Conservation (phyloP, 1,140 invertebrate species). For the Drosophila chauvacae region DNA sequence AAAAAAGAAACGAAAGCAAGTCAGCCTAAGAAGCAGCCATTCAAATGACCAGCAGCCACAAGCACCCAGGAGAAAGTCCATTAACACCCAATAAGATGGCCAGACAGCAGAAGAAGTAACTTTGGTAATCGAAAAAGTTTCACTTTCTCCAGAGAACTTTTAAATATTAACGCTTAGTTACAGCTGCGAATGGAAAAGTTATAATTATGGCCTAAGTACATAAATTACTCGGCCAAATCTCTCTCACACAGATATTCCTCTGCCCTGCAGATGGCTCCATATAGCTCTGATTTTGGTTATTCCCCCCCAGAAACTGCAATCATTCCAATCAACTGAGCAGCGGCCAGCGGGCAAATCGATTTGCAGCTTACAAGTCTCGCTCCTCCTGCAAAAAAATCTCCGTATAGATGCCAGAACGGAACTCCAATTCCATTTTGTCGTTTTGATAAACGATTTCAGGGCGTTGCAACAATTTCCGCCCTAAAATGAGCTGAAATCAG, state of each 20-base stretch:
- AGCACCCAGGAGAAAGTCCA: constrained; percentile 54
- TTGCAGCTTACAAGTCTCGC: constrained; percentile 62
- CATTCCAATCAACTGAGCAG: constrained; percentile 52
- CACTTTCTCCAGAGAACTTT: constrained; percentile 63
- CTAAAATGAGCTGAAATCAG: constrained; percentile 69
- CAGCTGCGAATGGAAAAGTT: constrained; percentile 71
- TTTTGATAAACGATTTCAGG: constrained; percentile 83
- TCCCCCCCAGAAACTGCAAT: constrained; percentile 14
- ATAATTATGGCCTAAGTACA: constrained; percentile 79
- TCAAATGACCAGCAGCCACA: constrained; percentile 73
- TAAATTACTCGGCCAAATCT: constrained; percentile 68
- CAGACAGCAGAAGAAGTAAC: constrained; percentile 48
- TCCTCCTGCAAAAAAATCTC: constrained; percentile 21
- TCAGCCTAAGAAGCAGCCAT: constrained; percentile 71
- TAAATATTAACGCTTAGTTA: constrained; percentile 82
- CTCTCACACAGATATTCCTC: neutral
- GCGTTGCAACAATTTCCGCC: constrained; percentile 83
- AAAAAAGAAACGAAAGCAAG: constrained; percentile 2
- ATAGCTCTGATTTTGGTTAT: neutral
- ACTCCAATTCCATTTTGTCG: constrained; percentile 83
- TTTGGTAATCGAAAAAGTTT: constrained; percentile 80
- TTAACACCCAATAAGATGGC: constrained; percentile 78
- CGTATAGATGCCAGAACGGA: constrained; percentile 56
- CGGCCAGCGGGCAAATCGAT: constrained; percentile 81
- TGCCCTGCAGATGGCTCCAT: constrained; percentile 3